A percentile compares a stretch with the other conserved stretches of the same genome.
phyloP scores from a whole-genome alignment of 53 echinoderm and acorn worm genomes.

The Actinopyga echinites region DNA sequence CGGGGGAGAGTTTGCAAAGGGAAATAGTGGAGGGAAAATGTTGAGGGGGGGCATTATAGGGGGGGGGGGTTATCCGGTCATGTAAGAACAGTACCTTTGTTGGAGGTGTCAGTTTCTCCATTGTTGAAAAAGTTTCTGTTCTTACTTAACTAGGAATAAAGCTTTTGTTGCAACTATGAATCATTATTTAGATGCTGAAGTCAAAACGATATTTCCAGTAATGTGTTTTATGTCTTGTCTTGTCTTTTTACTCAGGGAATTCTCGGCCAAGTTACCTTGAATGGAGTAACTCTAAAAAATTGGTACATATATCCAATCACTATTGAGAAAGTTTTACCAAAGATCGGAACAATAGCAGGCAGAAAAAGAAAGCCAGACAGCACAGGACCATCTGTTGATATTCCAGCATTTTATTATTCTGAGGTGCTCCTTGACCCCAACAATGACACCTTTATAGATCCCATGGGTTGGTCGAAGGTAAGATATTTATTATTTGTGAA shows the following conservation, averaged over 20 bases:
- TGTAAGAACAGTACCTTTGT: too few species aligned
- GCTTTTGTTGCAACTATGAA: too few species aligned
- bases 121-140: too few species aligned
- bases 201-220: too few species aligned
- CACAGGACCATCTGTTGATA: neutral
- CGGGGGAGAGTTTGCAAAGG: too few species aligned
- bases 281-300: slow-evolving; percentile 44
- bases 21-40: too few species aligned
- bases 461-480: slow-evolving; percentile 93
- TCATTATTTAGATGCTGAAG: too few species aligned
- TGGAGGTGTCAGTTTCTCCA: too few species aligned
- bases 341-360: neutral
- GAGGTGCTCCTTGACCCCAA: slow-evolving; percentile 47
- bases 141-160: too few species aligned
- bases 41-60: too few species aligned
- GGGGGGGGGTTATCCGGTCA: too few species aligned
- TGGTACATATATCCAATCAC: slow-evolving; percentile 79
- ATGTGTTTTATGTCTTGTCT: neutral
- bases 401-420: slow-evolving; percentile 76
- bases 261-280: slow-evolving; percentile 77
- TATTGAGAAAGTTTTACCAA: slow-evolving; percentile 48
- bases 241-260: slow-evolving; percentile 68
- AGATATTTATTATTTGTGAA: neutral
- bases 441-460: slow-evolving; percentile 79
- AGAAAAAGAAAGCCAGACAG: neutral